These are phyloP conservation scores for Bombylius discolor DNA, from an alignment of 2,888 invertebrate species.

Conservation along the genomic window DNA sequence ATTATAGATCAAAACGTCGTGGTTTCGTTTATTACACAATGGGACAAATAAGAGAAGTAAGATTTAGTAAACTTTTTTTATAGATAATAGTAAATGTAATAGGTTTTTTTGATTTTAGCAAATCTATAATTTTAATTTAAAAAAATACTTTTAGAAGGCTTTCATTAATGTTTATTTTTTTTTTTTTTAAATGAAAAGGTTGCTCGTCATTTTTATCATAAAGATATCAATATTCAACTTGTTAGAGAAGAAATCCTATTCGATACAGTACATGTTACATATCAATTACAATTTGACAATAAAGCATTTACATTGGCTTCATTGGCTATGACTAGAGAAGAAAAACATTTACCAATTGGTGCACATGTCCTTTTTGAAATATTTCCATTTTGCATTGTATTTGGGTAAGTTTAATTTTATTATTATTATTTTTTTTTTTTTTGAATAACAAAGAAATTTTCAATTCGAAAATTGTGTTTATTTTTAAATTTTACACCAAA, in stretches of 20 bases:
- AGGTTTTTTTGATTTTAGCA: neutral
- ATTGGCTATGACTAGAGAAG: slow-evolving; percentile 72
- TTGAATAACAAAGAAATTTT: too few species aligned
- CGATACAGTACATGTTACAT: slow-evolving; percentile 86
- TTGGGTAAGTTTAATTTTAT: slow-evolving; percentile 53
- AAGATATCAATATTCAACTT: slow-evolving; percentile 84
- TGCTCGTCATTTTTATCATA: slow-evolving; percentile 86
- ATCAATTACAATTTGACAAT: slow-evolving; percentile 90
- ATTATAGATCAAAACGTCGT: slow-evolving; percentile 82
- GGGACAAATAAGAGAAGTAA: slow-evolving; percentile 82
- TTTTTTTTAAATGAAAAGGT: slow-evolving; percentile 42
- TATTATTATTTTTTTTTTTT: too few species aligned
- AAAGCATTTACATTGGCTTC: slow-evolving; percentile 75
- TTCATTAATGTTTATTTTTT: too few species aligned
- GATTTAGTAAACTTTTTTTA: slow-evolving; percentile 12
- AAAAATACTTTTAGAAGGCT: neutral
- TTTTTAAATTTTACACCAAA: too few species aligned
- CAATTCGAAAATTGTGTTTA: too few species aligned
- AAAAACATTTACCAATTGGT: slow-evolving; percentile 77
- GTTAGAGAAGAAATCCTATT: slow-evolving; percentile 75
- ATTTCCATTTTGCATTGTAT: slow-evolving; percentile 95
- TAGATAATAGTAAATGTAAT: neutral
- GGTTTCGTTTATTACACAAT: slow-evolving; percentile 95
- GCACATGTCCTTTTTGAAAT: slow-evolving; percentile 88
- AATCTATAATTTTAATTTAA: neutral